phyloP scores from a whole-genome alignment of 2,113 vertebrate species.

The Merops nubicus region DNA sequence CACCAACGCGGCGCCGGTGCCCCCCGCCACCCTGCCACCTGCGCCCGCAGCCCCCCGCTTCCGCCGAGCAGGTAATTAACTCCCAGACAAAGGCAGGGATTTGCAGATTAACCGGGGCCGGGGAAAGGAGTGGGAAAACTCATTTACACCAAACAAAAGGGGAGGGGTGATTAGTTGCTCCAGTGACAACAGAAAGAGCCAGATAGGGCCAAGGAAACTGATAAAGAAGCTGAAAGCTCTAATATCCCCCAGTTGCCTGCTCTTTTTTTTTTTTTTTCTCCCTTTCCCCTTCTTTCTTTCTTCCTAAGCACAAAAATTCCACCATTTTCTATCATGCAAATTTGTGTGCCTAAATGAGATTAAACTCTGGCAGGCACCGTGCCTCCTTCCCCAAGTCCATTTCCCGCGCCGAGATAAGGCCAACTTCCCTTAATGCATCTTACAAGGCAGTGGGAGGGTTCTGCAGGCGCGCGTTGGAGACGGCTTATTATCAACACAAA shows the following conservation, averaged over 20 bases:
- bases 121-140: conserved; percentile 70
- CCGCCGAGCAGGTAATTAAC: conserved; percentile 76
- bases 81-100: conserved; percentile 77
- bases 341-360: conserved; percentile 54
- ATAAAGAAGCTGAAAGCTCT: conserved; percentile 58
- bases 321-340: conserved; percentile 67
- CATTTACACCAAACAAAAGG: conserved; percentile 80
- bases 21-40: not conserved
- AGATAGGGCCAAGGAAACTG: conserved; percentile 47
- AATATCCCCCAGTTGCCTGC: conserved; percentile 47
- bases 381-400: conserved; percentile 51
- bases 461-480: not conserved
- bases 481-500: conserved; percentile 35
- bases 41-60: not conserved
- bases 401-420: conserved; percentile 28
- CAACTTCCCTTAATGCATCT: conserved; percentile 20
- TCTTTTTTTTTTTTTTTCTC: not conserved
- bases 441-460: conserved; percentile 3
- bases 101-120: conserved; percentile 75
- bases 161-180: conserved; percentile 69
- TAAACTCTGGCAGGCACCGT: conserved; percentile 4
- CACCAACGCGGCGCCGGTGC: not conserved
- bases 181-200: conserved; percentile 62
- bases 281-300: not conserved
- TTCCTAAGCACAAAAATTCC: conserved; percentile 26